These are phyloP conservation scores for Crotalus tigris DNA, from an alignment of 2,113 vertebrate genomes.

Conservation along the genomic window DNA sequence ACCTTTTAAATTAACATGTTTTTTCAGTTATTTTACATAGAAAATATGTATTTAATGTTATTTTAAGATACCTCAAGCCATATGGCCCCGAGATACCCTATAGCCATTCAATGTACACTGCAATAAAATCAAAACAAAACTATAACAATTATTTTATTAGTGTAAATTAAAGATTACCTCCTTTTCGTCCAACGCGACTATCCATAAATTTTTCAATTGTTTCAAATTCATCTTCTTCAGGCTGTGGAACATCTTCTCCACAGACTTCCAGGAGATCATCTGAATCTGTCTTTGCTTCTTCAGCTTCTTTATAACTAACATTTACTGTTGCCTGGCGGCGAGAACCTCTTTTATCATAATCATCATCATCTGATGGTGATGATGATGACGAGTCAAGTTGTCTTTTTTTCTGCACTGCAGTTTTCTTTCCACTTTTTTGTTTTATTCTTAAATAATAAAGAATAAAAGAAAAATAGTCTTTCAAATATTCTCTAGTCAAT, in stretches of 20 bases:
- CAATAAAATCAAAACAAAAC: neutral
- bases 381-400: conserved; percentile 73
- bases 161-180: conserved; percentile 71
- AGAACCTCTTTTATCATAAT: conserved; percentile 86
- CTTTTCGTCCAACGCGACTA: conserved; percentile 85
- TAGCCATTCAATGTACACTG: neutral
- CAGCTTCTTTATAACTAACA: conserved; percentile 96
- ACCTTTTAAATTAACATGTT: neutral
- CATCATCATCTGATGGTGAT: conserved; percentile 59
- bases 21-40: neutral
- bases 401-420: conserved; percentile 80
- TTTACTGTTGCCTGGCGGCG: conserved; percentile 96
- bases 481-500: neutral
- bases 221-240: conserved; percentile 98
- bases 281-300: conserved; percentile 95
- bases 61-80: neutral
- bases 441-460: conserved; percentile 73
- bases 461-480: conserved; percentile 21
- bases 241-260: conserved; percentile 92
- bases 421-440: conserved; percentile 88
- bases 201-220: conserved; percentile 97
- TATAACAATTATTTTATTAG: neutral
- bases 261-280: conserved; percentile 93
- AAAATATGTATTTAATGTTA: neutral
- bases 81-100: neutral